phyloP scores from a whole-genome alignment of 2,888 invertebrate species.

The Dyspetes luteomarginatus region DNA sequence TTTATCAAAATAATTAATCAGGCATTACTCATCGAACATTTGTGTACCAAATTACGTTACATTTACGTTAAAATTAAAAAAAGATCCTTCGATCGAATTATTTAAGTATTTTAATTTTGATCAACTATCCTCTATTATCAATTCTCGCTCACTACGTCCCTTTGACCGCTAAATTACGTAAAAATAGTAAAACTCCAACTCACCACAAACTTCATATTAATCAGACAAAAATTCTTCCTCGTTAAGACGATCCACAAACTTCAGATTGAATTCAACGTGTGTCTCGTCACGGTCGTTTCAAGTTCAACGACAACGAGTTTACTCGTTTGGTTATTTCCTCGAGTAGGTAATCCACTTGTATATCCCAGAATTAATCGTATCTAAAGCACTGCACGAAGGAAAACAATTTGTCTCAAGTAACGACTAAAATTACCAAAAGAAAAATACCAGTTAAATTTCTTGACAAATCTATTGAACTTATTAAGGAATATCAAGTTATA shows the following conservation, averaged over 20 bases:
- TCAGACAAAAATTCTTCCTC: not conserved
- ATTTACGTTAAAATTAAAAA: no score
- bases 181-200: slow-evolving; percentile 11
- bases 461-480: not conserved
- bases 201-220: slow-evolving; percentile 38
- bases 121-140: no score
- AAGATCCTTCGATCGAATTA: not conserved
- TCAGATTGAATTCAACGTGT: slow-evolving; percentile 5
- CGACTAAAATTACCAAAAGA: not conserved
- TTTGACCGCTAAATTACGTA: not conserved
- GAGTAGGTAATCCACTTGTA: not conserved
- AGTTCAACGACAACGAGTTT: slow-evolving; percentile 28
- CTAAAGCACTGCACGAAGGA: slow-evolving; percentile 1
- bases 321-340: not conserved
- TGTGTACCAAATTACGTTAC: no score
- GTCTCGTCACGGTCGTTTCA: slow-evolving; percentile 32
- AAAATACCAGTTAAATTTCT: not conserved
- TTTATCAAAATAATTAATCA: no score
- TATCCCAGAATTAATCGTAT: not conserved
- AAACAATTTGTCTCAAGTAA: not conserved
- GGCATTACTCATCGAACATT: no score
- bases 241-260: slow-evolving; percentile 2
- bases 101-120: no score
- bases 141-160: no score
- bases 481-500: not conserved